Percentiles rank a stretch among this genome's conserved stretches.
Evolutionary conservation across 2,113 vertebrate genomes (phyloP).

Genomic region (Patagioenas fasciata): DNA sequence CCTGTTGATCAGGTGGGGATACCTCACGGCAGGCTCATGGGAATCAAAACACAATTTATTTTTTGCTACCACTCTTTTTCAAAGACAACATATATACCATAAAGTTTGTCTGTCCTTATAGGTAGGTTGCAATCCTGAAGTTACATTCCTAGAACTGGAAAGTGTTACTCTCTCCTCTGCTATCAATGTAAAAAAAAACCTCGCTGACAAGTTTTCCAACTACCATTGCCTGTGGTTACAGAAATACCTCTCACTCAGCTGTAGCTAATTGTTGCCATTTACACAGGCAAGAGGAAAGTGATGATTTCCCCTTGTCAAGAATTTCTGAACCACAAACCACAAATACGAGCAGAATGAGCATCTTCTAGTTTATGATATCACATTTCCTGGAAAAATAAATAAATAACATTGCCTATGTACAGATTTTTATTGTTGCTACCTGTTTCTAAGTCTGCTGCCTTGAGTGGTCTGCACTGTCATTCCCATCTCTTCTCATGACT

Average conservation of each 20-base stretch:
- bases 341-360: neutral
- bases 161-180: neutral
- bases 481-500: neutral
- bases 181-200: neutral
- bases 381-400: neutral
- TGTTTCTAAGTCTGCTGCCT: neutral
- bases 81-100: neutral
- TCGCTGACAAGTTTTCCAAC: neutral
- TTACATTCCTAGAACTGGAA: neutral
- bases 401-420: neutral
- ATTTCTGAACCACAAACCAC: conserved; percentile 4
- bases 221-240: neutral
- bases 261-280: conserved; percentile 3
- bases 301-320: neutral
- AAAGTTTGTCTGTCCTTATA: neutral
- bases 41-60: neutral
- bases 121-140: neutral
- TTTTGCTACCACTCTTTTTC: neutral
- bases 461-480: neutral
- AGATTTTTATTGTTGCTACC: neutral
- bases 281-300: neutral
- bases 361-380: neutral
- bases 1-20: neutral
- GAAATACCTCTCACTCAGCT: neutral
- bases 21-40: neutral